Base-by-base conservation (phyloP, 2,113 vertebrate genomes). In the Prolemur simus region DNA sequence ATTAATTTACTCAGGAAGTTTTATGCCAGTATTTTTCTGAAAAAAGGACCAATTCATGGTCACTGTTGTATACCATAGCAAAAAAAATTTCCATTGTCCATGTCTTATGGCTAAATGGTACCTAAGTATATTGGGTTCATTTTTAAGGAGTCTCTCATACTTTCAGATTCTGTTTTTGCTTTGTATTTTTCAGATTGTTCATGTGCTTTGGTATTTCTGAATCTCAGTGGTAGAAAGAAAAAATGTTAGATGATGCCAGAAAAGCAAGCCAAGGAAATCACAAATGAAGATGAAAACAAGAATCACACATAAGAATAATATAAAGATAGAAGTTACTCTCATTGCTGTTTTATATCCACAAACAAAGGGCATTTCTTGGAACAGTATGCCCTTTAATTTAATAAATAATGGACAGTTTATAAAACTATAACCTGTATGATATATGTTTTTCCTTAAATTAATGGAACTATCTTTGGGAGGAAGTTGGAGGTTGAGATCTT, bases 91-190 rank as follows among this genome's bases (percentile, higher is more conserved):
- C 58, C 39, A 93, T 23, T 78, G 42, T 10, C n/a, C 42, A 29
- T 60, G n/a, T 91, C 21, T 52, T n/a, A 39, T 18, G 42, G 23
- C 42, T 71, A 66, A 94, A 63, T 68, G 47, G 11, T 29, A 73
- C 29, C 42, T 54, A 78, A 96, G 60, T 64, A 8, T 27, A 56
- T n/a, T 66, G 27, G 23, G 15, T 64, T 68, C 12, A 77, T 89
- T 96, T 96, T 96, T 74, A 94, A 78, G 66, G 68, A 64, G 9
- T 25, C 5, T 73, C 11, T 89, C 32, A 49, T 27, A 82, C 73
- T 96, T 91, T 88, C 27, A 92, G 49, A 49, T 94, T 86, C 34
- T 82, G 29, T 52, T 98, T 96, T 89, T 80, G 34, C 9, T 76
- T 88, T 84, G 32, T 95, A 47, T 85, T 97, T 89, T 91, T 60